Percentiles rank a stretch among this genome's conserved stretches.
phyloP scores from a whole-genome alignment of 2,113 vertebrate species.

The Sardina pilchardus region DNA sequence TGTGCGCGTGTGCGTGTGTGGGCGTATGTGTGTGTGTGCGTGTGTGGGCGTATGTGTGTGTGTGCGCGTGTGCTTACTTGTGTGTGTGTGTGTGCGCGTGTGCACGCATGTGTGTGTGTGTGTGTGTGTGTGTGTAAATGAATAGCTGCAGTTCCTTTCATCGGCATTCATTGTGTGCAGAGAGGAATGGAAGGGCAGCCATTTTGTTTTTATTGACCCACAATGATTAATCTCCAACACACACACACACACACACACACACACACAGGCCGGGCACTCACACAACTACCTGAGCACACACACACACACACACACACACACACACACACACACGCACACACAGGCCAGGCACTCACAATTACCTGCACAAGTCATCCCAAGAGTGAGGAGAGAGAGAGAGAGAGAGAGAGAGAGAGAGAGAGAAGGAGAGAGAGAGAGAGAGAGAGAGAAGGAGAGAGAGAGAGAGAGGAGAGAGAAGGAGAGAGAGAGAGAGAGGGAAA shows the following conservation, averaged over 20 bases:
- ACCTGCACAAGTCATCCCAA: conserved; percentile 53
- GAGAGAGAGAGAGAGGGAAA: background rate
- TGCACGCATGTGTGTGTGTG: too few relatives aligned
- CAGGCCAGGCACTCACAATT: too few relatives aligned
- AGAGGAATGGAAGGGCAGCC: conserved; percentile 57
- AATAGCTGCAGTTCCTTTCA: conserved; percentile 49
- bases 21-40: too few relatives aligned
- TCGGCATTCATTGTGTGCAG: conserved; percentile 34
- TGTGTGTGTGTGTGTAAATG: conserved; percentile 42
- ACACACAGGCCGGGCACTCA: conserved; percentile 42
- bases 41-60: too few relatives aligned
- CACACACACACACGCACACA: too few relatives aligned
- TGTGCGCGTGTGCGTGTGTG: too few relatives aligned
- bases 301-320: too few relatives aligned
- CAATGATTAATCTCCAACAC: conserved; percentile 59
- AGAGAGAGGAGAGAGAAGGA: background rate
- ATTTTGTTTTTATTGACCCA: conserved; percentile 66
- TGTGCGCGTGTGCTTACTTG: too few relatives aligned
- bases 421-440: background rate
- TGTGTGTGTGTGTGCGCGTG: too few relatives aligned
- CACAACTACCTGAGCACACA: too few relatives aligned
- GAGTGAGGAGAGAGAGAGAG: conserved; percentile 26
- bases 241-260: background rate
- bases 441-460: background rate
- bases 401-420: background rate